Percentiles rank a stretch among this genome's conserved stretches.
phyloP scores from a whole-genome alignment of 2,888 invertebrate species.

The Drosophila setosimentum region DNA sequence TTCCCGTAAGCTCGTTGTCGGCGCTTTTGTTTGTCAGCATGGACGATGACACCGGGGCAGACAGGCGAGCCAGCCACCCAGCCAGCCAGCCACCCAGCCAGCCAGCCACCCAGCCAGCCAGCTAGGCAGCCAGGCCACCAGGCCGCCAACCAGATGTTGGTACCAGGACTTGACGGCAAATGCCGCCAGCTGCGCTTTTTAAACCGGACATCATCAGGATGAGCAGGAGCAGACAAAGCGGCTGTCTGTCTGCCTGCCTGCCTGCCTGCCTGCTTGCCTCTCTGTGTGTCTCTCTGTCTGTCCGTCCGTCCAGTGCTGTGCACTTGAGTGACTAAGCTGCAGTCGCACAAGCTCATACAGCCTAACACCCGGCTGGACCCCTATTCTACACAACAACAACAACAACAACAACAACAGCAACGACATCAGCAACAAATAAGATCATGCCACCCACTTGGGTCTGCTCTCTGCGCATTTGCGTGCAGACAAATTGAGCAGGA shows the following conservation, averaged over 20 bases:
- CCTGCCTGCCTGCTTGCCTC: not conserved
- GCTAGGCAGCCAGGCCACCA: too few relatives aligned
- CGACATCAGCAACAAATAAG: conserved; percentile 41
- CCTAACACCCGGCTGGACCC: conserved; percentile 44
- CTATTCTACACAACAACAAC: conserved; percentile 9
- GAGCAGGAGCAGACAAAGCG: conserved; percentile 46
- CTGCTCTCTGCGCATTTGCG: conserved; percentile 64
- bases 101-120: conserved; percentile 18
- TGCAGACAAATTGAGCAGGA: conserved; percentile 80
- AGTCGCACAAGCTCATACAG: conserved; percentile 39
- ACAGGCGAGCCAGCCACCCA: conserved; percentile 32
- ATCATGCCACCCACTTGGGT: conserved; percentile 17
- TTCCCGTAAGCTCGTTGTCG: conserved; percentile 80
- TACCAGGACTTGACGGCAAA: conserved; percentile 46
- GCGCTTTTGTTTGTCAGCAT: conserved; percentile 78
- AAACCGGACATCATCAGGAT: conserved; percentile 42
- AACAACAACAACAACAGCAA: conserved; percentile 13
- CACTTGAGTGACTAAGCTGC: conserved; percentile 81
- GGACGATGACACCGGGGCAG: conserved; percentile 76
- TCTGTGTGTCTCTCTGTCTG: not conserved
- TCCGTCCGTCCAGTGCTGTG: conserved; percentile 53
- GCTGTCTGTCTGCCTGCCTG: conserved; percentile 19
- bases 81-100: conserved; percentile 23
- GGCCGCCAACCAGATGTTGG: conserved; percentile 10
- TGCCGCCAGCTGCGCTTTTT: conserved; percentile 78